Evolutionary conservation across 2,113 vertebrate species (phyloP).

Genomic region (Uria lomvia): DNA sequence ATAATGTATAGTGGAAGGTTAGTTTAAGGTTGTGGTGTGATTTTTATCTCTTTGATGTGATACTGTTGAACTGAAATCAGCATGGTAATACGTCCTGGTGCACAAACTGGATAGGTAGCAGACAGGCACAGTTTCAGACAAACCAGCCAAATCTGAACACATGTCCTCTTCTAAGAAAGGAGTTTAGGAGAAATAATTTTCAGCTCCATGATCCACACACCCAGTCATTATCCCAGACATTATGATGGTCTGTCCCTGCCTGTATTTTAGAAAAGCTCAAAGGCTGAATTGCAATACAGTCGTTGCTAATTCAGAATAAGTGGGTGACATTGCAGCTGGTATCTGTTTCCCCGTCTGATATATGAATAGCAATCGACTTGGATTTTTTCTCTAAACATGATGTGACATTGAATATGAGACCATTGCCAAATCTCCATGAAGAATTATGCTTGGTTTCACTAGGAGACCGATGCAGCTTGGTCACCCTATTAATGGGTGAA

Average conservation of each 20-base stretch:
- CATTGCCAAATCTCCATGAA: neutral
- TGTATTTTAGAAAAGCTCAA: conserved; percentile 26
- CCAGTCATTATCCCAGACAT: conserved; percentile 45
- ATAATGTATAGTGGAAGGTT: conserved; percentile 17
- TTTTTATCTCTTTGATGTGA: neutral
- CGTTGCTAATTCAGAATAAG: conserved; percentile 41
- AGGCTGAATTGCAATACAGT: conserved; percentile 31
- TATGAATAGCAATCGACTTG: conserved; percentile 45
- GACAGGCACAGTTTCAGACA: conserved; percentile 5
- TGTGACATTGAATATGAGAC: neutral
- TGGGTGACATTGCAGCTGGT: conserved; percentile 54
- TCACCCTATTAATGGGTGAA: neutral
- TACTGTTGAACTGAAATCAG: neutral
- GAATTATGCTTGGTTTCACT: neutral
- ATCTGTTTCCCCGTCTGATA: conserved; percentile 58
- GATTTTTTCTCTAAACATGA: conserved; percentile 15
- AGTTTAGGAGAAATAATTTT: conserved; percentile 49
- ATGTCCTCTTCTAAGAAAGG: conserved; percentile 28
- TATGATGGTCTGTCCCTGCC: conserved; percentile 44
- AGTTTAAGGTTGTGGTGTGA: neutral
- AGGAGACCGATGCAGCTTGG: neutral
- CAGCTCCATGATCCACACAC: conserved; percentile 1
- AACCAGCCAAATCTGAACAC: conserved; percentile 22
- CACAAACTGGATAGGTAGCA: neutral
- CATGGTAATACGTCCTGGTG: neutral